Evolutionary conservation across 2,888 invertebrate genomes (phyloP).

Genomic region (Athrips mouffetella): DNA sequence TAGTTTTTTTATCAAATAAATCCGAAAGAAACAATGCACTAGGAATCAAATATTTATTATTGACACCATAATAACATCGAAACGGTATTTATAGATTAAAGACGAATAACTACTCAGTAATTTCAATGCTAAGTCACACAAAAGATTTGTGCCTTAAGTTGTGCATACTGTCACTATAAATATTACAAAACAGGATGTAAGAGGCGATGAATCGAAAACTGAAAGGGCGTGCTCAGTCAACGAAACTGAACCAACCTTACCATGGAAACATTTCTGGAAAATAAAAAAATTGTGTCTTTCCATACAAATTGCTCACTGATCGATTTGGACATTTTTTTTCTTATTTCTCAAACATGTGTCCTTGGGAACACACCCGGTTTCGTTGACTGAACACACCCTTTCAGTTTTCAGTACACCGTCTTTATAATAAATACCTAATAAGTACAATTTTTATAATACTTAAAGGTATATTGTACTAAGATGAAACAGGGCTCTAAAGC

Average conservation of each 20-base stretch:
- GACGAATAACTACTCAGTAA: slow-evolving; percentile 1
- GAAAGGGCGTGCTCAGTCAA: no score
- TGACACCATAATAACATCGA: slow-evolving; percentile 5
- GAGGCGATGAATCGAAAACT: no score
- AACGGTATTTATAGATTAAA: not conserved
- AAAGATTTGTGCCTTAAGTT: not conserved
- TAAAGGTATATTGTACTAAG: slow-evolving; percentile 1
- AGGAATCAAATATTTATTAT: slow-evolving; percentile 1
- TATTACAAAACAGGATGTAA: not conserved
- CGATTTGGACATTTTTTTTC: no score
- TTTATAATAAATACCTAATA: not conserved
- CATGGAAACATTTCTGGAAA: no score
- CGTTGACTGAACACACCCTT: no score
- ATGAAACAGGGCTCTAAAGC: not conserved
- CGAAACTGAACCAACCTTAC: no score
- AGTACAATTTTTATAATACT: slow-evolving; percentile 3
- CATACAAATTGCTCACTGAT: no score
- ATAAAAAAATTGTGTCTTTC: no score
- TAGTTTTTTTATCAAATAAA: not conserved
- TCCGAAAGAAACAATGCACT: not conserved
- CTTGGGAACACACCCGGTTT: no score
- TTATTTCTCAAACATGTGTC: no score
- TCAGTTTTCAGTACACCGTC: not conserved
- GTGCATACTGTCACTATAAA: not conserved
- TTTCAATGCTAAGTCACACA: slow-evolving; percentile 1